Percentiles rank a stretch among this genome's conserved stretches.
Evolutionary conservation across 2,113 vertebrate genomes (phyloP).

Genomic region (Mobula hypostoma): DNA sequence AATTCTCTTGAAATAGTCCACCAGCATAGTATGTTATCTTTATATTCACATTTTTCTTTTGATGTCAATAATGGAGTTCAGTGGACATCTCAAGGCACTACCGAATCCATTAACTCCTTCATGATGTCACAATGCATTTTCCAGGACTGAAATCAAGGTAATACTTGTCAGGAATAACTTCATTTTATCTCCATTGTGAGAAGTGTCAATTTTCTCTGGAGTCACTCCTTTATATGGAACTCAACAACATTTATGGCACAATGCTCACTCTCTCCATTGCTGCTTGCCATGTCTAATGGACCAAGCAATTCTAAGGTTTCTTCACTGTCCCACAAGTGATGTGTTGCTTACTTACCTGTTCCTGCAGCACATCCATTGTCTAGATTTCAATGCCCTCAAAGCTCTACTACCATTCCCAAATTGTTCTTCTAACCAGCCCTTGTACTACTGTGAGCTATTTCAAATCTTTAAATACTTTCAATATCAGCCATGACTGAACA

Average conservation of each 20-base stretch:
- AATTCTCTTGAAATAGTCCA: neutral
- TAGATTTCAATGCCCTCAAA: neutral
- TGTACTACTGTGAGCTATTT: constrained; percentile 3
- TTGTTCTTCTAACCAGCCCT: neutral
- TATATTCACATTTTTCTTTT: neutral
- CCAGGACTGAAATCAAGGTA: neutral
- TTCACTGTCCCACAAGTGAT: neutral
- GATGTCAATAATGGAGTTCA: neutral
- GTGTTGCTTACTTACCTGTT: neutral
- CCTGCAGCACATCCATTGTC: neutral
- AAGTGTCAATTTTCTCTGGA: neutral
- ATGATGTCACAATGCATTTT: neutral
- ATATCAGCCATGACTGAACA: neutral
- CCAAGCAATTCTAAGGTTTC: neutral
- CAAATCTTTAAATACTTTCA: constrained; percentile 20
- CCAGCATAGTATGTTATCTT: neutral
- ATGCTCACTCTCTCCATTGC: neutral
- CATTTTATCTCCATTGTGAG: neutral
- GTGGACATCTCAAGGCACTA: neutral
- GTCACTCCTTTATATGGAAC: neutral
- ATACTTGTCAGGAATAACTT: constrained; percentile 12
- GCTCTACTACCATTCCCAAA: neutral
- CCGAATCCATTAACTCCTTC: neutral
- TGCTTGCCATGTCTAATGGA: neutral
- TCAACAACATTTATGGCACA: neutral